phyloP scores from a whole-genome alignment of 2,888 invertebrate genomes.

The Balanococcus diminutus region DNA sequence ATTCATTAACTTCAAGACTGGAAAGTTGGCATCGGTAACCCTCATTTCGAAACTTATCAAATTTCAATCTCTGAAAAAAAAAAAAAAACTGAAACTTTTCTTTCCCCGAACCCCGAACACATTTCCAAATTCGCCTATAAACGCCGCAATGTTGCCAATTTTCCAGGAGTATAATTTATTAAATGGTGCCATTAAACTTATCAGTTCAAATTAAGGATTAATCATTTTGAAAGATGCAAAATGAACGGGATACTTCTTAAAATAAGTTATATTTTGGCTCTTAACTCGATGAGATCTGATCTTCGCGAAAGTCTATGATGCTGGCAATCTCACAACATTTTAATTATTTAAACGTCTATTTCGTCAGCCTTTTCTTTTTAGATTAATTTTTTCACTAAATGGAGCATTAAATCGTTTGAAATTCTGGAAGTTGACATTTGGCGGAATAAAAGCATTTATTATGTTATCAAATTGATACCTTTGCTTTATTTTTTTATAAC shows the following conservation, averaged over 20 bases:
- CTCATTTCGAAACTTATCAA: not conserved
- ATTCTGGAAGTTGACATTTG: not conserved
- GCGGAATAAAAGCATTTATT: not conserved
- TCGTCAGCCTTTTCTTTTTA: not conserved
- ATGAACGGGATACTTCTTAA: not conserved
- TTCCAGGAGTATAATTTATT: no score
- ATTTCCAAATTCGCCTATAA: no score
- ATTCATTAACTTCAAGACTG: no score
- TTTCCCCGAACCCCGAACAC: no score
- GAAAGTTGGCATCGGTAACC: not conserved
- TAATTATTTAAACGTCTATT: not conserved
- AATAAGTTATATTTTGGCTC: not conserved
- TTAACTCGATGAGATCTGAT: not conserved
- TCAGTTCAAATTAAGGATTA: not conserved
- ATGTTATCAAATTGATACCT: not conserved
- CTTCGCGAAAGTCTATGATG: not conserved
- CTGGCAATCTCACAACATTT: not conserved
- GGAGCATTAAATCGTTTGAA: not conserved
- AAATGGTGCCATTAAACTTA: no score
- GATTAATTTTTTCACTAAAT: not conserved
- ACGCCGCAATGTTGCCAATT: no score
- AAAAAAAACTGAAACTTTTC: no score
- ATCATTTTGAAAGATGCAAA: not conserved
- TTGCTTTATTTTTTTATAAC: not conserved
- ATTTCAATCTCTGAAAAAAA: no score